Conservation (phyloP, 2,797 vertebrate genomes). For the Rhinichthys osculus region DNA sequence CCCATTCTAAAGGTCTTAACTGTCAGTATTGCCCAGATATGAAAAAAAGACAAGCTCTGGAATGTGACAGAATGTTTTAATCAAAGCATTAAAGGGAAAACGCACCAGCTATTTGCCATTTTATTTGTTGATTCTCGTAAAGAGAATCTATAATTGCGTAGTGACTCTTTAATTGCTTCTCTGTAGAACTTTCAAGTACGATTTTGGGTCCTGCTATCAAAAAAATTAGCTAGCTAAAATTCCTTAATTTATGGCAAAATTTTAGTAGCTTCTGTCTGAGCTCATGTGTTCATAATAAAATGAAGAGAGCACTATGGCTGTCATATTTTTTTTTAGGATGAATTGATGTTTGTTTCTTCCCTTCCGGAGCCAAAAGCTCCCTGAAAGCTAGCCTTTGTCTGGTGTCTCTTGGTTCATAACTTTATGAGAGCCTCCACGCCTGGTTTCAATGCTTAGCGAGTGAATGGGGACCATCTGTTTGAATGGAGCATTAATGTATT, state of each 20-base stretch:
- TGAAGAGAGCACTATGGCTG: conserved; percentile 33
- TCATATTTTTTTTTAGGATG: conserved; percentile 43
- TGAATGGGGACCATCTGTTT: conserved; percentile 59
- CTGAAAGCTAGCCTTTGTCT: conserved; percentile 40
- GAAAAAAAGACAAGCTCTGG: conserved; percentile 42
- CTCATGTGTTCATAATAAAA: conserved; percentile 43
- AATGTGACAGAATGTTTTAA: conserved; percentile 50
- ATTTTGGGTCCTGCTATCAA: not conserved
- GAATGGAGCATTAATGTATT: conserved; percentile 57
- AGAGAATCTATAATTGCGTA: conserved; percentile 11
- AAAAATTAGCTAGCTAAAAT: conserved; percentile 25
- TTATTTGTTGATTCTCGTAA: not conserved
- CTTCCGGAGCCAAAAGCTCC: conserved; percentile 15
- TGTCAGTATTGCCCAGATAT: conserved; percentile 49
- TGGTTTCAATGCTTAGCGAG: conserved; percentile 46
- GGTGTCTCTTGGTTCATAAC: conserved; percentile 45
- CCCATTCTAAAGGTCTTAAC: conserved; percentile 69
- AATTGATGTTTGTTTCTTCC: conserved; percentile 50
- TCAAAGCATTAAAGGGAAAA: conserved; percentile 16
- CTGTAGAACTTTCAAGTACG: not conserved
- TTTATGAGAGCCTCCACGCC: conserved; percentile 55
- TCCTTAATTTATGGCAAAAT: not conserved
- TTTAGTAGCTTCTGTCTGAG: conserved; percentile 39
- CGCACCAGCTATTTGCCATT: not conserved
- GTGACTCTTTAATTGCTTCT: conserved; percentile 28